phyloP scores from a whole-genome alignment of 2,113 vertebrate species.

The Zosterops hypoxanthus region DNA sequence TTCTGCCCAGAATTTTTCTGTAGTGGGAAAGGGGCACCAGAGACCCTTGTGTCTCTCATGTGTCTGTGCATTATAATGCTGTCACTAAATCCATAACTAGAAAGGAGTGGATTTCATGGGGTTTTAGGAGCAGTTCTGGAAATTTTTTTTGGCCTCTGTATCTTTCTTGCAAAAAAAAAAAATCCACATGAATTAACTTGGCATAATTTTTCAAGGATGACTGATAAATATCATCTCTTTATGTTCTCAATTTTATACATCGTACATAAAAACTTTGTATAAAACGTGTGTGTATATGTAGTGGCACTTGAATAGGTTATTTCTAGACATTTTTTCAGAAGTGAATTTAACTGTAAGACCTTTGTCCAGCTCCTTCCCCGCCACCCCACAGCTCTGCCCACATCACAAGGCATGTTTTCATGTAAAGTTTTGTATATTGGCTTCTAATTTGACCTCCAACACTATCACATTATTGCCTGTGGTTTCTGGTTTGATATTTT shows the following conservation, averaged over 20 bases:
- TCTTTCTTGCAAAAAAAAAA: neutral
- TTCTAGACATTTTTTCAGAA: neutral
- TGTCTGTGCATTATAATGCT: neutral
- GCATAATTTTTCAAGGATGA: neutral
- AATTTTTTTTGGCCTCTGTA: neutral
- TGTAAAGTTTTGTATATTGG: neutral
- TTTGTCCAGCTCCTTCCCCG: neutral
- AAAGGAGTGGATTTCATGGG: neutral
- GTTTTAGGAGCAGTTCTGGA: neutral
- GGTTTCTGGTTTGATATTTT: slow-evolving; percentile 62
- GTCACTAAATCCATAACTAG: neutral
- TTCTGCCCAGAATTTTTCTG: slow-evolving; percentile 7
- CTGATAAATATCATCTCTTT: neutral
- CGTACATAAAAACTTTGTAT: neutral
- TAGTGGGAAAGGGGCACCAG: neutral
- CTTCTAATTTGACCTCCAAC: slow-evolving; percentile 34
- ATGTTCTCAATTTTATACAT: neutral
- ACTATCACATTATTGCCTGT: slow-evolving; percentile 52
- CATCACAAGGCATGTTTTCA: neutral
- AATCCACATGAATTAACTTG: neutral
- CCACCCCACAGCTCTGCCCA: neutral
- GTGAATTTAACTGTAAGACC: neutral
- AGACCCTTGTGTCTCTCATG: neutral
- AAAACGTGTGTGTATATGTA: neutral
- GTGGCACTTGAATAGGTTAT: neutral